Base-by-base conservation (phyloP, 1,140 invertebrate genomes). In the Saxidomus purpurata region DNA sequence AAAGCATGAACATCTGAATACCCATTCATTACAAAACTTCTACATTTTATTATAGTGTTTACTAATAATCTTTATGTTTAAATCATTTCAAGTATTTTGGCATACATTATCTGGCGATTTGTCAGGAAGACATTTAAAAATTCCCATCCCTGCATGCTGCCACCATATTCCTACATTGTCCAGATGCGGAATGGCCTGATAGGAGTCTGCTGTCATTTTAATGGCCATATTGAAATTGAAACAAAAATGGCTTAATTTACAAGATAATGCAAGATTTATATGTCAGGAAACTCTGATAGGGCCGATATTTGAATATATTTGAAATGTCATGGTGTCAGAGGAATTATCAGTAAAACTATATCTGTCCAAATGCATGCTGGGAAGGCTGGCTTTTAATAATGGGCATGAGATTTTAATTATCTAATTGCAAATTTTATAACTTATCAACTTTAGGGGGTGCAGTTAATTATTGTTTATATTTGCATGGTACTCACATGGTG, bases 241-340 rank as follows among this genome's bases (percentile, higher is more conserved):
- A 88, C 86, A 88, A 88, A 88, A 88, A 79, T 81, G 77, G 86
- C 59, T 88, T 88, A 61, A 88, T 88, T 88, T 81, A 88, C 77
- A 47, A 81, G 86, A 88, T 88, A 88, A 34, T 81, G 31, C 43
- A 49, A 63, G 76, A 88, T 88, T 88, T 81, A 88, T 88, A 63
- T 88, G 86, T 61, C 86, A 88, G 59, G 9, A 28, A 17, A 52
- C 31, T 11, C 38, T 47, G 86, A 80, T 88, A 88, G 52, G 74
- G 34, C 36, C 40, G 61, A 61, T 63, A 49, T 77, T 80, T 67
- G 76, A 88, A 88, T 88, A 80, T 88, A 88, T 88, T 88, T 88
- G 43, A 88, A 88, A 88, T 88, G 86, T 81, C 86, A 88, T 25
- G 34, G 77, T 88, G 86, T 71, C 86, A 81, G 76, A 22, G 40